Base-by-base conservation (phyloP, 2,888 invertebrate genomes). In the Scaptodrosophila latifasciaeformis region DNA sequence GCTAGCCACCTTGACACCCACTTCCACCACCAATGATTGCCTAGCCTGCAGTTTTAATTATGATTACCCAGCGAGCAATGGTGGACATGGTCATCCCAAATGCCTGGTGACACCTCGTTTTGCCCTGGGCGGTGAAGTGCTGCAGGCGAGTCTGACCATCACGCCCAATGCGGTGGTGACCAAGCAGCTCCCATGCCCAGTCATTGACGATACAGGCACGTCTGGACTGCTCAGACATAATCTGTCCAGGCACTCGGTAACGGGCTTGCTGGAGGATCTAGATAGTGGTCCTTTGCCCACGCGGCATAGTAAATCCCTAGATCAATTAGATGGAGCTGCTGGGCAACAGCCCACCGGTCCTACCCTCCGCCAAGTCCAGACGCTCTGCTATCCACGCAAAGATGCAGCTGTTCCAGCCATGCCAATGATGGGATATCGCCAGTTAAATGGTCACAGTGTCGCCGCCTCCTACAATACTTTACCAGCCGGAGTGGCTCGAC, bases 231-330 rank as follows among this genome's bases (percentile, higher is more conserved):
- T 62, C 27, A 82, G 84, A 9, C 81, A 82, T 49, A 84, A 84
- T 46, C 70, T 90, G 62, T 90, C 90, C 0, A 85, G 90, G 65
- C 90, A 90, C 70, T 90, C 91, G 2, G 89, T 90, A 12, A 89
- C 90, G 2, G 90, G 90, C 1, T 82, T 90, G 40, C 76, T 90
- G 55, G 84, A 84, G 52, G 82, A 76, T 51, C 66, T 68, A 13
- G 88, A 88, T 27, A 87, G 88, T 7, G 89, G 88, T 37, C 89
- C 89, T 0, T 81, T 92, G 39, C 92, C 92, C 1, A 90, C 92
- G 0, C 88, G 93, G 51, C 94, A 95, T 79, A 94, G 94, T 84
- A 94, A 93, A 83, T 94, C 94, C 1, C 85, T 95, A 62, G 95
- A 95, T 84, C 93, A 94, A 70, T 85, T 94, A 42, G 90, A 92